Evolutionary conservation across 2,113 vertebrate species (phyloP).

Genomic region (Chiloscyllium plagiosum): DNA sequence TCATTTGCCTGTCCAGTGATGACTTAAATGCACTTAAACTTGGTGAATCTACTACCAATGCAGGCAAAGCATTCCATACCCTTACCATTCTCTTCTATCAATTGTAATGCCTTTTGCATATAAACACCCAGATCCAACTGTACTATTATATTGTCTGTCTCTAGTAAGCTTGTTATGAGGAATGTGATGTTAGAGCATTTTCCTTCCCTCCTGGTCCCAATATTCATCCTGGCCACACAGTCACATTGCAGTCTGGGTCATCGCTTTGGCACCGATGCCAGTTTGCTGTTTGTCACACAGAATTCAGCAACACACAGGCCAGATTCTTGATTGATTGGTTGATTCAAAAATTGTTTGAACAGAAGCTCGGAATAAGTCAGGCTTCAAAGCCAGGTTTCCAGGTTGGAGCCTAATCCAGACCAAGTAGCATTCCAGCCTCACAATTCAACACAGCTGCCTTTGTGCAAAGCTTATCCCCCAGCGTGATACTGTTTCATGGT

Average conservation of each 20-base stretch:
- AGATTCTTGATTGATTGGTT: background rate
- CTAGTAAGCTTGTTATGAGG: too few relatives aligned
- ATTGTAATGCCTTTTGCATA: too few relatives aligned
- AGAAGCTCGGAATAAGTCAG: background rate
- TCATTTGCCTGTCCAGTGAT: too few relatives aligned
- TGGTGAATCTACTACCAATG: too few relatives aligned
- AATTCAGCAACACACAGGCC: background rate
- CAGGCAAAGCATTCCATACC: too few relatives aligned
- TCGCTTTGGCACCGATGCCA: background rate
- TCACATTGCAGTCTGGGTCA: background rate
- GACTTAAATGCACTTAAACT: too few relatives aligned
- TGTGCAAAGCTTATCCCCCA: background rate
- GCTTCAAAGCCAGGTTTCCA: background rate
- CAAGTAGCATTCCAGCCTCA: background rate
- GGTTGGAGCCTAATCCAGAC: background rate
- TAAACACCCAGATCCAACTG: too few relatives aligned
- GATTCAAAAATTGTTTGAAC: background rate
- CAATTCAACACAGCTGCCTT: constrained; percentile 5
- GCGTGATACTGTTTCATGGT: background rate
- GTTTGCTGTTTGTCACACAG: background rate
- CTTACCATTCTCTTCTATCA: too few relatives aligned
- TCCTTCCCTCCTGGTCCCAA: background rate
- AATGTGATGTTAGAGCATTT: too few relatives aligned
- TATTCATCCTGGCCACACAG: background rate
- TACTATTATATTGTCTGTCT: too few relatives aligned